Evolutionary conservation across 2,113 vertebrate species (phyloP).

Genomic region (Eurypyga helias): DNA sequence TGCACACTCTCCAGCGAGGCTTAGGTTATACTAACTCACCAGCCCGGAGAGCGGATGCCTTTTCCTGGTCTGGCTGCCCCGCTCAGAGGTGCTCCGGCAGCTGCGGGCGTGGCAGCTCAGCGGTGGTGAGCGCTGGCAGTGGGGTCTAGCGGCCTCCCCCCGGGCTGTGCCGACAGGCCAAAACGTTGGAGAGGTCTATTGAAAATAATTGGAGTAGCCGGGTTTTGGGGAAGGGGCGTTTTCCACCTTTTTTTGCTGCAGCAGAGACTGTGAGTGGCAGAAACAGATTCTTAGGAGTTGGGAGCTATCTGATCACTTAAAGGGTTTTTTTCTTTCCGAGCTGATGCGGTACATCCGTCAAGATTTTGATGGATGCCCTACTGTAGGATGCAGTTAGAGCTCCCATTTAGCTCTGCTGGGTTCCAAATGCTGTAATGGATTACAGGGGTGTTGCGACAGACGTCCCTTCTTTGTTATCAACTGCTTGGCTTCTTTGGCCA

Average conservation of each 20-base stretch:
- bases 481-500: not conserved
- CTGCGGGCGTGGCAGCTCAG: not conserved
- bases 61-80: not conserved
- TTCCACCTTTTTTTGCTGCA: not conserved
- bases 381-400: not conserved
- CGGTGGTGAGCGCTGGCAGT: rapidly evolving
- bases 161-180: not conserved
- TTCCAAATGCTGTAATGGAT: not conserved
- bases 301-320: not conserved
- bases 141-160: not conserved
- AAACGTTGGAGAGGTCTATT: not conserved
- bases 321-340: not conserved
- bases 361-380: not conserved
- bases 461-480: not conserved
- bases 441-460: not conserved
- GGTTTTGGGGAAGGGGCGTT: not conserved
- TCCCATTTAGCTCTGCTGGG: not conserved
- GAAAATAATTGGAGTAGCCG: not conserved
- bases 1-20: rapidly evolving
- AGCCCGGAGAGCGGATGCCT: not conserved
- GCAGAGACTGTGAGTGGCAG: not conserved
- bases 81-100: not conserved
- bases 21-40: not conserved
- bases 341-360: not conserved
- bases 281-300: not conserved